Conservation (phyloP, 2,113 vertebrate genomes). For the Cromileptes altivelis region DNA sequence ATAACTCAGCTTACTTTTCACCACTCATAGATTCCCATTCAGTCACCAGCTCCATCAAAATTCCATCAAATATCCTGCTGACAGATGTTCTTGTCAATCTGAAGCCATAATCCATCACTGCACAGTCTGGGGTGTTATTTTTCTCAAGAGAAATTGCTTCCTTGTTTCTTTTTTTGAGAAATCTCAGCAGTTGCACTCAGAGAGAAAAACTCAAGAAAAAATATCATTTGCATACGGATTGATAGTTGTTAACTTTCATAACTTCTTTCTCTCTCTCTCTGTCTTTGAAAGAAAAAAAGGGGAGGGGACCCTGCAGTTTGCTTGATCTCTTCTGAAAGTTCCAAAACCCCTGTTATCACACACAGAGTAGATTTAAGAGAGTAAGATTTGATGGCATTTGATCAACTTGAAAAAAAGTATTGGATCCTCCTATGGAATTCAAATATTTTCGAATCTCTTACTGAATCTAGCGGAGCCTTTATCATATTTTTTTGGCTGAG, state of each 20-base stretch:
- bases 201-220: not conserved
- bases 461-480: not conserved
- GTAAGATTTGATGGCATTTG: not conserved
- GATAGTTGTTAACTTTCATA: slow-evolving; percentile 16
- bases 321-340: not conserved
- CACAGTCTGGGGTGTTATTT: slow-evolving; percentile 43
- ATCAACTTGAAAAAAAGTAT: not conserved
- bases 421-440: not conserved
- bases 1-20: slow-evolving; percentile 33
- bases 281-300: not conserved
- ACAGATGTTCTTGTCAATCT: slow-evolving; percentile 57
- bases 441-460: not conserved
- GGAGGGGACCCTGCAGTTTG: not conserved
- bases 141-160: slow-evolving; percentile 42
- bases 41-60: slow-evolving; percentile 44
- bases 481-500: not conserved
- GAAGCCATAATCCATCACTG: slow-evolving; percentile 43
- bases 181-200: not conserved
- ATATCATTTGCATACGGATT: slow-evolving; percentile 3
- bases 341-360: not conserved
- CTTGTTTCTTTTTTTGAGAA: slow-evolving; percentile 26
- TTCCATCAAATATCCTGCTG: slow-evolving; percentile 56
- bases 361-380: not conserved
- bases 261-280: not conserved
- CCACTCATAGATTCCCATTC: not conserved